These are phyloP conservation scores for Ascidia mentula DNA, from an alignment of 23 tunicate genomes.

Conservation along the genomic window DNA sequence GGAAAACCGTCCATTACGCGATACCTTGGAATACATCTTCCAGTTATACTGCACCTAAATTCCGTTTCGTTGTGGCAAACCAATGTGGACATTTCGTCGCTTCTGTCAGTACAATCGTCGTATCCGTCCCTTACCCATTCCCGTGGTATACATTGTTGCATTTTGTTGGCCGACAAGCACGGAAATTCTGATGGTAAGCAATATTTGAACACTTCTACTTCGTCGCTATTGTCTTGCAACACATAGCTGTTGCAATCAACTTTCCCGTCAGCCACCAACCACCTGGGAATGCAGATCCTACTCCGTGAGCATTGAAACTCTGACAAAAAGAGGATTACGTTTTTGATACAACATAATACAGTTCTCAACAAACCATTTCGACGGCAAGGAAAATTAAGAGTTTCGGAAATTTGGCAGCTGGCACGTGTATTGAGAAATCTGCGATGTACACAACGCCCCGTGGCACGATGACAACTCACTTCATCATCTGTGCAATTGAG, in stretches of 20 bases:
- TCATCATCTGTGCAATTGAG: too few species aligned
- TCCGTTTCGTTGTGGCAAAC: background rate
- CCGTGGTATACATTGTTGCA: background rate
- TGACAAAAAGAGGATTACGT: too few species aligned
- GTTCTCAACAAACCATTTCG: too few species aligned
- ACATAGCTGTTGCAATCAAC: background rate
- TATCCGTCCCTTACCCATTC: constrained; percentile 3
- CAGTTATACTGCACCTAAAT: background rate
- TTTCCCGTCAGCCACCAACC: background rate
- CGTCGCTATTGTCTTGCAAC: constrained; percentile 9
- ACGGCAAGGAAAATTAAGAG: too few species aligned
- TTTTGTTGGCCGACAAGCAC: background rate
- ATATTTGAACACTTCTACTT: background rate
- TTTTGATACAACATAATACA: too few species aligned
- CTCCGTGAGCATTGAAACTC: background rate
- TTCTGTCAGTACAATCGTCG: background rate
- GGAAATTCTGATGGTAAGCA: background rate
- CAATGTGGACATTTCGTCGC: background rate
- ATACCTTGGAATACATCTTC: constrained; percentile 11
- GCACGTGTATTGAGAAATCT: too few species aligned
- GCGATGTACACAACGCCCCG: too few species aligned
- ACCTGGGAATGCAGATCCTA: constrained; percentile 7
- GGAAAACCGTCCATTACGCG: constrained; percentile 1
- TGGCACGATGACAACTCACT: too few species aligned
- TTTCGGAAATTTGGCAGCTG: too few species aligned